Percentiles rank a stretch among this genome's conserved stretches.
phyloP scores from a whole-genome alignment of 2,113 vertebrate genomes.

The Rhinoderma darwinii region DNA sequence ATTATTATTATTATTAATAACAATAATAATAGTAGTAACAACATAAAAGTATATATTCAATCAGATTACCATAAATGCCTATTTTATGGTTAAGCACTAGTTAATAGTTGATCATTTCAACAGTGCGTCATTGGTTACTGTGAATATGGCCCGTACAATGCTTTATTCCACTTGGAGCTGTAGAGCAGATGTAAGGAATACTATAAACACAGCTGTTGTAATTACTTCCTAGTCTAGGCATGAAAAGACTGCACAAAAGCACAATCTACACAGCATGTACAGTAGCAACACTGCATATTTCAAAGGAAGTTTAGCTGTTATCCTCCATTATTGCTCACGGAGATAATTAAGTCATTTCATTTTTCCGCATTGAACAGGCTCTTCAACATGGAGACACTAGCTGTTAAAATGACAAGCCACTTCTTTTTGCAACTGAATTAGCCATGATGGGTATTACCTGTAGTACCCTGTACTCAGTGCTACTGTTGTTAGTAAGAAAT shows the following conservation, averaged over 20 bases:
- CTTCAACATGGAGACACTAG: conserved; percentile 24
- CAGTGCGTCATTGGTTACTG: neutral
- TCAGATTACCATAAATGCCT: neutral
- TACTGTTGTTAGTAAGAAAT: neutral
- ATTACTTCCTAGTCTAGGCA: conserved; percentile 47
- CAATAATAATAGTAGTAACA: too few species aligned
- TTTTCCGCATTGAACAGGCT: conserved; percentile 31
- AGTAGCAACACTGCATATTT: conserved; percentile 47
- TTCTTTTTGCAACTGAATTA: conserved; percentile 2
- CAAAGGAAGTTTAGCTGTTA: conserved; percentile 46
- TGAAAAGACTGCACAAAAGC: conserved; percentile 45
- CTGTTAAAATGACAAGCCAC: conserved; percentile 38
- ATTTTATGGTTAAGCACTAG: neutral
- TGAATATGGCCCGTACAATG: conserved; percentile 11
- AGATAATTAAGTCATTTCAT: conserved; percentile 54
- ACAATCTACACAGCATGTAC: conserved; percentile 57
- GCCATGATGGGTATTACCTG: conserved; percentile 2
- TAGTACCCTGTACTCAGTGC: neutral
- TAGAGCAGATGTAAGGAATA: conserved; percentile 52
- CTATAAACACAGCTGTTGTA: conserved; percentile 54
- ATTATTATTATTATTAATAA: too few species aligned
- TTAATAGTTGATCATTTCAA: conserved; percentile 4
- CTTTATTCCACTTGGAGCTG: conserved; percentile 30
- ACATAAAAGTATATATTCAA: neutral
- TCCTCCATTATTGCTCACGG: conserved; percentile 38